These are phyloP conservation scores for Nymphalis c-album DNA, from an alignment of 2,888 invertebrate genomes.

Conservation along the genomic window DNA sequence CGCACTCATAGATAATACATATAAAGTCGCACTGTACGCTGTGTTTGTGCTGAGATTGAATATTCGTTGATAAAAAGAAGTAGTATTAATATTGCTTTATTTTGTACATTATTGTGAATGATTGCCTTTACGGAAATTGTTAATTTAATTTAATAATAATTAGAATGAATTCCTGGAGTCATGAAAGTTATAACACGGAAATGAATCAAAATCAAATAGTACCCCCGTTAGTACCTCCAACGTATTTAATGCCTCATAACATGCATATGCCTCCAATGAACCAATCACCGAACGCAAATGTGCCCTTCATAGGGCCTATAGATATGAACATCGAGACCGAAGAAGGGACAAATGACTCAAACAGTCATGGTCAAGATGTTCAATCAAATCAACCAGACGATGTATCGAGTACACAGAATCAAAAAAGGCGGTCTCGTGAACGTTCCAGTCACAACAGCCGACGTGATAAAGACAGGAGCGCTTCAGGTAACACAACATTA, in stretches of 20 bases:
- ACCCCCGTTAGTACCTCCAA: conserved; percentile 1
- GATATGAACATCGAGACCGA: conserved; percentile 37
- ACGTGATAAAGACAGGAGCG: conserved; percentile 30
- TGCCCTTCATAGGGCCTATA: conserved; percentile 41
- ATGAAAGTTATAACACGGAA: conserved; percentile 32
- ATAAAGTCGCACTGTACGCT: too few relatives aligned
- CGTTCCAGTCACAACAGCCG: conserved; percentile 19
- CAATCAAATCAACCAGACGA: conserved; percentile 22
- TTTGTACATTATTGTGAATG: too few relatives aligned
- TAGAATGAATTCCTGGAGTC: conserved; percentile 36
- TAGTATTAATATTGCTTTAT: too few relatives aligned
- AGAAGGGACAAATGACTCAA: conserved; percentile 8
- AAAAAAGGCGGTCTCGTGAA: conserved; percentile 22
- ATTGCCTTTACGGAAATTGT: too few relatives aligned
- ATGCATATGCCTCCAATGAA: conserved; percentile 33
- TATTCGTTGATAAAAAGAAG: too few relatives aligned
- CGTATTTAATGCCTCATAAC: conserved; percentile 32
- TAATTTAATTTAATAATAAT: neutral
- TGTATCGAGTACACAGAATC: conserved; percentile 33
- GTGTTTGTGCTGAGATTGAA: too few relatives aligned
- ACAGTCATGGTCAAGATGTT: conserved; percentile 12
- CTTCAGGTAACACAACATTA: conserved; percentile 31
- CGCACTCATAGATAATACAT: too few relatives aligned
- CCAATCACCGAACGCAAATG: conserved; percentile 16
- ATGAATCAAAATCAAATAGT: conserved; percentile 13